A percentile compares a stretch with the other conserved stretches of the same genome.
phyloP scores from a whole-genome alignment of 30 jellyfish, hydroid and myxozoan genomes.

The Aurelia sp. region DNA sequence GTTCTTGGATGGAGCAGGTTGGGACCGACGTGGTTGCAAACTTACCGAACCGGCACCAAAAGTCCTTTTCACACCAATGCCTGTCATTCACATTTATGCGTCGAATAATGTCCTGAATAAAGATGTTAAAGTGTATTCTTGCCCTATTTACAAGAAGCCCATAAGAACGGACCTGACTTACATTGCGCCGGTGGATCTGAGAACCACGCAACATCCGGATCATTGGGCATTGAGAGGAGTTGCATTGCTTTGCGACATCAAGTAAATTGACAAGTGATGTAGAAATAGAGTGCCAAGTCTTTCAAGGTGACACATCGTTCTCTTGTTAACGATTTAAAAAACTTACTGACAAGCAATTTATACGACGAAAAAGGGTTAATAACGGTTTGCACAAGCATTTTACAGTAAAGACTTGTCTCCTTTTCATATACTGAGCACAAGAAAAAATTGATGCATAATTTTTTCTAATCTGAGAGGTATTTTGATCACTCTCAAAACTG shows the following conservation, averaged over 20 bases:
- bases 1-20: conserved; percentile 89
- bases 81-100: conserved; percentile 83
- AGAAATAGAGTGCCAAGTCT: too few relatives aligned
- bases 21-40: conserved; percentile 91
- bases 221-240: conserved; percentile 89
- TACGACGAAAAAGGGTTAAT: too few relatives aligned
- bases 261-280: conserved; percentile 12
- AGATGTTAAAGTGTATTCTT: conserved; percentile 63
- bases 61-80: conserved; percentile 91
- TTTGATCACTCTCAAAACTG: too few relatives aligned
- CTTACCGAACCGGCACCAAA: conserved; percentile 83
- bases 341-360: too few relatives aligned
- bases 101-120: conserved; percentile 40
- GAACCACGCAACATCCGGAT: conserved; percentile 75
- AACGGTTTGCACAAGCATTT: too few relatives aligned
- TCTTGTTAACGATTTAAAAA: too few relatives aligned
- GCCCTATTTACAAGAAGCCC: conserved; percentile 88
- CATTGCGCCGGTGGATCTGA: conserved; percentile 80
- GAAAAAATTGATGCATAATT: too few relatives aligned
- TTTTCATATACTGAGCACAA: too few relatives aligned
- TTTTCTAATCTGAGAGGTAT: too few relatives aligned
- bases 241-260: conserved; percentile 85
- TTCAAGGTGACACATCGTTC: too few relatives aligned
- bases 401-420: too few relatives aligned
- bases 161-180: conserved; percentile 82